Evolutionary conservation across 2,888 invertebrate genomes (phyloP).

Genomic region (Eulithis testata): DNA sequence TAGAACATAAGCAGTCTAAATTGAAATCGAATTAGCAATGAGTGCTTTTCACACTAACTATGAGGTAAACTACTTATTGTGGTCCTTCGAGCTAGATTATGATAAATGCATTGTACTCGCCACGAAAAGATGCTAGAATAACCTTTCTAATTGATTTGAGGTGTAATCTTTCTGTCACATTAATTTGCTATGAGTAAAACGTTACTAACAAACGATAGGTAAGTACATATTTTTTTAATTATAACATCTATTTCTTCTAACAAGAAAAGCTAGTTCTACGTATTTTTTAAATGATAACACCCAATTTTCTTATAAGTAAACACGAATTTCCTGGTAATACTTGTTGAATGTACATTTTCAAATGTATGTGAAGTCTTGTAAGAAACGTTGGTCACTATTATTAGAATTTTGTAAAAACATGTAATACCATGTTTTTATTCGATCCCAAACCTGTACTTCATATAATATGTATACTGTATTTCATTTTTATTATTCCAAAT

Average conservation of each 20-base stretch:
- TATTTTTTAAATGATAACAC: conserved; percentile 3
- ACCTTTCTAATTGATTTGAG: conserved; percentile 1
- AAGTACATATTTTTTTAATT: neutral
- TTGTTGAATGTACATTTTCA: conserved; percentile 2
- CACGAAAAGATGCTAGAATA: neutral
- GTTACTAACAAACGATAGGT: neutral
- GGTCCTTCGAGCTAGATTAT: conserved; percentile 20
- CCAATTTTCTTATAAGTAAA: neutral
- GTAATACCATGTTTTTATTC: neutral
- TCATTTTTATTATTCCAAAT: conserved; percentile 5
- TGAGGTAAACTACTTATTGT: neutral
- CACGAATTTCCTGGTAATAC: neutral
- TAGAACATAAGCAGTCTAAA: conserved; percentile 28
- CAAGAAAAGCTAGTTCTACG: conserved; percentile 13
- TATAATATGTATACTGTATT: neutral
- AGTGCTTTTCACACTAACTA: conserved; percentile 1
- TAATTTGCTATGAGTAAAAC: neutral
- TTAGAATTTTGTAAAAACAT: no score
- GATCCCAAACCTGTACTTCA: neutral
- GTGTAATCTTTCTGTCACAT: neutral
- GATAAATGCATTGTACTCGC: conserved; percentile 2
- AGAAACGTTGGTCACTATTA: neutral
- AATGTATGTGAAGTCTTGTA: neutral
- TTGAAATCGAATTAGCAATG: conserved; percentile 8
- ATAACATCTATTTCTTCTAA: neutral